Percentiles rank a stretch among this genome's conserved stretches.
These are phyloP conservation scores for Larimichthys crocea DNA, from an alignment of 2,113 vertebrate genomes.

Conservation along the genomic window DNA sequence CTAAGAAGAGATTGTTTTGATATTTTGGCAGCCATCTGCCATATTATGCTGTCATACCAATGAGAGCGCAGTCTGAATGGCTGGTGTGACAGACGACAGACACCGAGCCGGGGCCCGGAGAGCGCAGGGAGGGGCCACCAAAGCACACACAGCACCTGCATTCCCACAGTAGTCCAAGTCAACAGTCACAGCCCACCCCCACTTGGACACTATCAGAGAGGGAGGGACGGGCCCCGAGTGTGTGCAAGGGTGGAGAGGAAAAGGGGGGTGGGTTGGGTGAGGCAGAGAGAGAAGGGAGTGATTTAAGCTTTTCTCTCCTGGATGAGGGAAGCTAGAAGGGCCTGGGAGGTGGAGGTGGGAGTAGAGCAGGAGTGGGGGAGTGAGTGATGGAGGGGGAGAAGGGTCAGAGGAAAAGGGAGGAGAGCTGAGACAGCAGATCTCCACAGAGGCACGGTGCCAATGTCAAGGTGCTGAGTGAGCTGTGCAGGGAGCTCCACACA, in stretches of 20 bases:
- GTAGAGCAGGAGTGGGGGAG: slow-evolving; percentile 32
- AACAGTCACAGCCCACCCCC: slow-evolving; percentile 53
- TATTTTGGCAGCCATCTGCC: slow-evolving; percentile 57
- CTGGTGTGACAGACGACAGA: slow-evolving; percentile 63
- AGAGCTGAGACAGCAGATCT: slow-evolving; percentile 69
- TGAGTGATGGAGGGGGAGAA: slow-evolving; percentile 36
- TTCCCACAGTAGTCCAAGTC: slow-evolving; percentile 75
- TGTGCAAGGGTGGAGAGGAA: slow-evolving; percentile 19
- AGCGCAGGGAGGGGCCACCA: slow-evolving; percentile 18
- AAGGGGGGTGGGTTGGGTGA: slow-evolving; percentile 2
- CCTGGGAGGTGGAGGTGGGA: slow-evolving; percentile 45
- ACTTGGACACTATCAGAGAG: slow-evolving; percentile 47
- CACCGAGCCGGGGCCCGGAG: slow-evolving; percentile 12
- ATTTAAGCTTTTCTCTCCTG: slow-evolving; percentile 60
- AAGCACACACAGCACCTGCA: slow-evolving; percentile 57
- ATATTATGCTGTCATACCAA: slow-evolving; percentile 25
- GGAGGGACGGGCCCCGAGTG: slow-evolving; percentile 33
- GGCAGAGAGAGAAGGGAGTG: slow-evolving; percentile 45
- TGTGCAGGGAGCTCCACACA: slow-evolving; percentile 31
- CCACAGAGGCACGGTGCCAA: slow-evolving; percentile 63
- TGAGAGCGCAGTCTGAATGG: slow-evolving; percentile 16
- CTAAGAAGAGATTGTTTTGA: slow-evolving; percentile 50
- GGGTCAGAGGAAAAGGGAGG: slow-evolving; percentile 45
- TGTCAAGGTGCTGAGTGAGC: slow-evolving; percentile 76
- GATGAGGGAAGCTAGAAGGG: slow-evolving; percentile 50